phyloP scores from a whole-genome alignment of 2,888 invertebrate genomes.

The Yponomeuta evonymella region DNA sequence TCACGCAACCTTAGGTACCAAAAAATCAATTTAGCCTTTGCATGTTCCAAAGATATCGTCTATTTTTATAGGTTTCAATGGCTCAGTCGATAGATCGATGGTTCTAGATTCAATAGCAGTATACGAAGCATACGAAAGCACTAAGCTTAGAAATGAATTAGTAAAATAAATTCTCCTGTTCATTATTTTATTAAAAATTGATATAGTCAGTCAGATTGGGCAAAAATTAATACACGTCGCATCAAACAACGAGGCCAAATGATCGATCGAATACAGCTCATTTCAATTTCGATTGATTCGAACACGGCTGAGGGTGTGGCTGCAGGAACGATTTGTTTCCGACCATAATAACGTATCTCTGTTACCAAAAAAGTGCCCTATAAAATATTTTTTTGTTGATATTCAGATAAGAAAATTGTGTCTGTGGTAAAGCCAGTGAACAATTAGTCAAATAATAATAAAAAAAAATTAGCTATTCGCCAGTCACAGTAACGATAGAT shows the following conservation, averaged over 20 bases:
- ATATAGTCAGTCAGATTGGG: slow-evolving; percentile 46
- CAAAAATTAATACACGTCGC: slow-evolving; percentile 67
- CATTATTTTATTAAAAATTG: slow-evolving; percentile 39
- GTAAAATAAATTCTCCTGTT: background rate
- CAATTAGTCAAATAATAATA: background rate
- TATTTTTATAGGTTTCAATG: background rate
- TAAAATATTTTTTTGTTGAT: background rate
- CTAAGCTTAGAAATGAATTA: background rate
- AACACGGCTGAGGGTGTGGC: slow-evolving; percentile 69
- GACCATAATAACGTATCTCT: background rate
- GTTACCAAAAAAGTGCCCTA: slow-evolving; percentile 25
- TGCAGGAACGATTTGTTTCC: slow-evolving; percentile 69
- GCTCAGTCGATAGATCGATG: background rate
- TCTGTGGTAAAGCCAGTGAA: background rate
- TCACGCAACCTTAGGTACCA: no score
- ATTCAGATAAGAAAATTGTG: background rate
- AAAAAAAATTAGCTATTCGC: background rate
- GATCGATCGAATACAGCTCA: slow-evolving; percentile 69
- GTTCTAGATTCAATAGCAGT: background rate
- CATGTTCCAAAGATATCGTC: no score
- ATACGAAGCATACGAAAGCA: background rate
- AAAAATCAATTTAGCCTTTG: background rate
- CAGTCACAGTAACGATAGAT: background rate
- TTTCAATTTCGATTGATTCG: slow-evolving; percentile 72
- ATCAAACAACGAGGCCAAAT: slow-evolving; percentile 67